These are phyloP conservation scores for Egretta garzetta DNA, from an alignment of 2,113 vertebrate species.

Conservation along the genomic window DNA sequence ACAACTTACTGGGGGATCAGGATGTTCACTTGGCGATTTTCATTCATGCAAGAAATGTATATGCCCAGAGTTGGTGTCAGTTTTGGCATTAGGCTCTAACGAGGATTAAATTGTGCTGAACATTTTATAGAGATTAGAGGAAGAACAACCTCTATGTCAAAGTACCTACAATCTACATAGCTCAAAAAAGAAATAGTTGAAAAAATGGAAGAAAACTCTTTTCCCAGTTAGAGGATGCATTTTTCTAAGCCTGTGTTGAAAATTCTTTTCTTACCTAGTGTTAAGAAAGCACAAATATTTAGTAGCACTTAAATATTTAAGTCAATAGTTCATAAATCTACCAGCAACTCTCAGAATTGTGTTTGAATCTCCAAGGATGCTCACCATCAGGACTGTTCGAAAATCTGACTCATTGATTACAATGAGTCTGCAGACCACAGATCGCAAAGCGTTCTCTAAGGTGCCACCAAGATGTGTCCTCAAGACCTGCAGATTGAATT, in stretches of 20 bases:
- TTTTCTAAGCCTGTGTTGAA: not conserved
- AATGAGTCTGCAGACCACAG: not conserved
- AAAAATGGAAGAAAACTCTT: not conserved
- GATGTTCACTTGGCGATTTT: not conserved
- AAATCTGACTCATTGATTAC: not conserved
- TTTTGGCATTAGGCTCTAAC: not conserved
- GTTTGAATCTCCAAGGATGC: not conserved
- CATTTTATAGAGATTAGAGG: not conserved
- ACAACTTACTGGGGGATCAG: not conserved
- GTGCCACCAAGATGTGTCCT: not conserved
- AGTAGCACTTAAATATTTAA: not conserved
- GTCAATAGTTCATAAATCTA: not conserved
- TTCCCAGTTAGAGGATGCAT: not conserved
- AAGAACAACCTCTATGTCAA: not conserved
- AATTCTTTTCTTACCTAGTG: not conserved
- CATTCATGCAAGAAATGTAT: not conserved
- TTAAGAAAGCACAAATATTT: not conserved
- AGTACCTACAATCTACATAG: not conserved
- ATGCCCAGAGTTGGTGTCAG: not conserved
- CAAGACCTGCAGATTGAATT: not conserved
- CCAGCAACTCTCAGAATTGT: not conserved
- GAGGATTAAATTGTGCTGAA: not conserved
- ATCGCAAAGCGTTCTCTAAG: not conserved
- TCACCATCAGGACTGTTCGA: not conserved
- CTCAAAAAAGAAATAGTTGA: not conserved